Base-by-base conservation (phyloP, 2,113 vertebrate species). In the Ageneiosus marmoratus region DNA sequence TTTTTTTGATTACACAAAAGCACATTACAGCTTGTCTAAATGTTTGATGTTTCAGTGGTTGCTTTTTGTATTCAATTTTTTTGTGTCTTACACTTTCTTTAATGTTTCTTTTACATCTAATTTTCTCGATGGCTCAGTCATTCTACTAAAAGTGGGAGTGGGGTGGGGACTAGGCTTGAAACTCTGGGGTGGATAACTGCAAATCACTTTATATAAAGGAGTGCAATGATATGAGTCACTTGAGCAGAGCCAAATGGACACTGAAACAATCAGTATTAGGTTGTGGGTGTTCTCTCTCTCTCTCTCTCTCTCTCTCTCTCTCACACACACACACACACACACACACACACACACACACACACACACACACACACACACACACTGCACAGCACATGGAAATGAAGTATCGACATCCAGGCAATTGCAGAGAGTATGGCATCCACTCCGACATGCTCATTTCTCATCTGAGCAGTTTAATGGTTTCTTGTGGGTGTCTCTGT, bases 201-300 rank as follows among this genome's bases (percentile, higher is more conserved):
- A 80, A 81, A 85, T 86, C 78, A 85, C 88, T 90, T 88, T 86
- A 88, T 90, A 84, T 87, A 58, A 1, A 75, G 72, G 79, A 88
- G 84, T 79, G 67, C 88, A 91, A 89, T 93, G 89, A 91, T 86
- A 85, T 84, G 89, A 90, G 72, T 90, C 89, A 81, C 12, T 89
- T 88, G 88, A 92, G 89, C 90, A 88, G 22, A 87, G 84, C 87
- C 77, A 86, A 82, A 87, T 90, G 88, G 88, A 88, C 89, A 88
- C 81, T 37, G 81, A 88, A 85, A 86, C 86, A 88, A 88, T 93
- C 88, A 87, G 84, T 82, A 81, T 63, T 88, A 81, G 84, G 88
- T 78, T 72, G 32, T 83, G 60, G 65, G 79, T 84, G 84, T 78
- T 58, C 76, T 55, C 79, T 83, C 67, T 79, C 18, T 73, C 69